Percentiles rank a stretch among this genome's conserved stretches.
Conservation (phyloP, 2,888 invertebrate species). For the Rhagium mordax region DNA sequence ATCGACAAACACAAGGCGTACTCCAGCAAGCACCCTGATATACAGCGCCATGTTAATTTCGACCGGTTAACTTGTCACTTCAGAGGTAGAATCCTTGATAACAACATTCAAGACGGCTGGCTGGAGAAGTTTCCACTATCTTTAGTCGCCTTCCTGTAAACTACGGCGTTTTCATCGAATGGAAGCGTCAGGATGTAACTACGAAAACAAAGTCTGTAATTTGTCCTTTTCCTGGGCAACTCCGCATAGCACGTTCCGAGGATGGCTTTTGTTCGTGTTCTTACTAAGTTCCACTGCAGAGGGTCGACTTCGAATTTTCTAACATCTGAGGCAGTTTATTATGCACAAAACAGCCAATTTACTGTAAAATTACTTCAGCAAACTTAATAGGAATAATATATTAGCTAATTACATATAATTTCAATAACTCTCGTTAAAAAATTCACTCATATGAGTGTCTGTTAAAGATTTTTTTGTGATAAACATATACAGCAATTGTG, state of each 20-base stretch:
- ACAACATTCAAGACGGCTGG: background rate
- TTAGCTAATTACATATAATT: no score
- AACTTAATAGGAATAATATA: no score
- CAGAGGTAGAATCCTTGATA: background rate
- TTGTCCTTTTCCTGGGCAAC: background rate
- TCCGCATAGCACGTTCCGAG: background rate
- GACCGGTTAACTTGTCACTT: slow-evolving; percentile 5
- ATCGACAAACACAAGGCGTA: slow-evolving; percentile 17
- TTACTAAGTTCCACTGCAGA: background rate
- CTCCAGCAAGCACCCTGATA: background rate
- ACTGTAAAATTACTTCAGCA: no score
- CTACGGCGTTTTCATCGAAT: background rate
- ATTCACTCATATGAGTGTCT: no score
- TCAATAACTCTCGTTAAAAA: no score
- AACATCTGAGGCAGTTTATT: background rate
- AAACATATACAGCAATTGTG: no score
- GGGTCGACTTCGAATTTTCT: background rate
- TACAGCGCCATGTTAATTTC: slow-evolving; percentile 18
- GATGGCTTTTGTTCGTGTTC: background rate
- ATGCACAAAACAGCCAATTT: background rate
- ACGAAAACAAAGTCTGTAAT: background rate
- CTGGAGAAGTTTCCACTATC: background rate
- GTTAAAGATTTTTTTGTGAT: no score
- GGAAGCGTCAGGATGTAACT: background rate
- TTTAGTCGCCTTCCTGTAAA: background rate